phyloP scores from a whole-genome alignment of 2,888 invertebrate species.

The Mallateleia sp. region DNA sequence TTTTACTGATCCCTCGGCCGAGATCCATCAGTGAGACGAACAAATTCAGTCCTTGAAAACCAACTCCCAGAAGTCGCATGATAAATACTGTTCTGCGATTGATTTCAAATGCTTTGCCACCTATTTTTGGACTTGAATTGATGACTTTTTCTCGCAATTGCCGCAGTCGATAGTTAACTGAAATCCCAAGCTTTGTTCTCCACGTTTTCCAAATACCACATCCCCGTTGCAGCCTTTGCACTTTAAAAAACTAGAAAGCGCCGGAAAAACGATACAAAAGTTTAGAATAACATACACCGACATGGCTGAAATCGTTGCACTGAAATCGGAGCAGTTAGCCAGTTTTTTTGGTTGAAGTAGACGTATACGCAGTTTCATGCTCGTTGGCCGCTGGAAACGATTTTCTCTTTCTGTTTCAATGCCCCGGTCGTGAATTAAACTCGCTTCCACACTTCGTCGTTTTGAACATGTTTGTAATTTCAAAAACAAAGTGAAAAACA shows the following conservation, averaged over 20 bases:
- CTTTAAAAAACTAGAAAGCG: slow-evolving; percentile 18
- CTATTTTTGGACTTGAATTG: slow-evolving; percentile 13
- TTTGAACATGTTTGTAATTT: no score
- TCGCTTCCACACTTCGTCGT: no score
- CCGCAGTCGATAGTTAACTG: slow-evolving; percentile 3
- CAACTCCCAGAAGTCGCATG: slow-evolving; percentile 24
- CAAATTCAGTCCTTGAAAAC: slow-evolving; percentile 12
- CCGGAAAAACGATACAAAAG: slow-evolving; percentile 1
- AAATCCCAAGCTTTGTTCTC: slow-evolving; percentile 27
- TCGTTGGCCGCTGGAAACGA: no score
- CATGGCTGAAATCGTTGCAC: no score
- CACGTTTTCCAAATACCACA: neutral
- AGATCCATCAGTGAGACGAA: slow-evolving; percentile 29
- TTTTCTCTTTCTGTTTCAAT: no score
- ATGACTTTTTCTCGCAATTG: slow-evolving; percentile 11
- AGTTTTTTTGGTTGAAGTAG: slow-evolving; percentile 12
- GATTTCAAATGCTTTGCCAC: slow-evolving; percentile 21
- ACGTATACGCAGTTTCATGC: neutral
- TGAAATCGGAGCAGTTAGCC: no score
- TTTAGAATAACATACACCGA: slow-evolving; percentile 6
- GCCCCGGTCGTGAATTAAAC: no score
- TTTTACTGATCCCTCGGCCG: slow-evolving; percentile 23
- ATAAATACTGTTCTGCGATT: slow-evolving; percentile 23
- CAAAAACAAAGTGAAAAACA: no score
- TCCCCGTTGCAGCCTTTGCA: slow-evolving; percentile 21